phyloP scores from a whole-genome alignment of 2,113 vertebrate species.

The Podocnemis expansa region DNA sequence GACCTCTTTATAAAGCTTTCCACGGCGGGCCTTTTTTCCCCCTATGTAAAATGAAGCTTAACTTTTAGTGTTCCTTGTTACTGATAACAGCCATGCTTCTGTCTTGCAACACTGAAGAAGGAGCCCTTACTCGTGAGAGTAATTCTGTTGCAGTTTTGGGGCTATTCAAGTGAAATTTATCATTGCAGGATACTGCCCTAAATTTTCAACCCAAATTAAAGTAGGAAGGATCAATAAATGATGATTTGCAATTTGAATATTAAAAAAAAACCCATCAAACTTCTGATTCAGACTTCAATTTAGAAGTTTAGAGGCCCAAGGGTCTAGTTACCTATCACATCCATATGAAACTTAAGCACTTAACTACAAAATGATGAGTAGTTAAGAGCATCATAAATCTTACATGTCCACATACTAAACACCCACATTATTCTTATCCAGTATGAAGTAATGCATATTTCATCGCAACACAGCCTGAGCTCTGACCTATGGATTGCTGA shows the following conservation, averaged over 20 bases:
- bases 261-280: neutral
- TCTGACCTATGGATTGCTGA: slow-evolving; percentile 8
- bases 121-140: neutral
- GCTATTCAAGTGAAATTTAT: neutral
- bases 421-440: neutral
- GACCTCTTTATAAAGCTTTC: slow-evolving; percentile 54
- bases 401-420: neutral
- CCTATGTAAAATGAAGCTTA: slow-evolving; percentile 18
- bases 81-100: neutral
- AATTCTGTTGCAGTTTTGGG: neutral
- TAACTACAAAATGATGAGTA: neutral
- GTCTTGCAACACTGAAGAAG: neutral
- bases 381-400: slow-evolving; percentile 39
- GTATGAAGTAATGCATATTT: neutral
- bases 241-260: neutral
- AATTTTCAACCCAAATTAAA: neutral
- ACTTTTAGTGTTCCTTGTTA: slow-evolving; percentile 10
- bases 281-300: neutral
- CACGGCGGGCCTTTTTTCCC: neutral
- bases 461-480: neutral
- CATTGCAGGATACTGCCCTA: neutral
- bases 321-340: neutral
- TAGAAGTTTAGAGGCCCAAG: neutral
- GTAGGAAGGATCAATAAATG: neutral
- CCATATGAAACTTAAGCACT: slow-evolving; percentile 1